phyloP scores from a whole-genome alignment of 2,113 vertebrate species.

The Colistium nudipinnis region DNA sequence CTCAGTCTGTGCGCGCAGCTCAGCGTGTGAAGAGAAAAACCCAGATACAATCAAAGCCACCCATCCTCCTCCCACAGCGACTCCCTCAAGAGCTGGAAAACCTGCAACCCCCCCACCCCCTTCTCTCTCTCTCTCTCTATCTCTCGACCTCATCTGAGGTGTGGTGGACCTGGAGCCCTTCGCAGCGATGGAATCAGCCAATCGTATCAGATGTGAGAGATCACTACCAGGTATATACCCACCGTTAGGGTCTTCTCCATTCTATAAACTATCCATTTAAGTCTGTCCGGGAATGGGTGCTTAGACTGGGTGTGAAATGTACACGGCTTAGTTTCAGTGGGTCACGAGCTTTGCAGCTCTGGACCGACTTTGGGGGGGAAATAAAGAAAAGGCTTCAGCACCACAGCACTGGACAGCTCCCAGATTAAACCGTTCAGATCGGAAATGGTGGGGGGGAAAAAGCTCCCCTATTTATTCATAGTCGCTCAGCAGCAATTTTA shows the following conservation, averaged over 20 bases:
- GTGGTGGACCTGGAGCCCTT: neutral
- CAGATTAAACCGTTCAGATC: neutral
- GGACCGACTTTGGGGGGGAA: neutral
- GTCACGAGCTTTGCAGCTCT: neutral
- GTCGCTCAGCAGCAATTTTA: neutral
- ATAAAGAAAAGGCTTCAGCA: slow-evolving; percentile 54
- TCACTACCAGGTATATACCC: too few relatives aligned
- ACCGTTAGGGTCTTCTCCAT: neutral
- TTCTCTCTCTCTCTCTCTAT: neutral
- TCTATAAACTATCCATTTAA: neutral
- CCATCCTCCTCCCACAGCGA: slow-evolving; percentile 73
- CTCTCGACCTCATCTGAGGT: neutral
- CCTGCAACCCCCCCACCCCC: slow-evolving; percentile 47
- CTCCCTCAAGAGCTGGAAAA: slow-evolving; percentile 59
- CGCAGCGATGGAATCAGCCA: neutral
- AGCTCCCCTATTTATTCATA: neutral
- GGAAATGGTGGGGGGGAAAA: neutral
- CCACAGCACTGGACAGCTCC: slow-evolving; percentile 69
- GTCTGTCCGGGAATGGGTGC: neutral
- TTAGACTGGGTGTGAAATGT: neutral
- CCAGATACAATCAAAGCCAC: slow-evolving; percentile 66
- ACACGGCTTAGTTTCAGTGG: neutral
- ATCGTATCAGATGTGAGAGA: too few relatives aligned
- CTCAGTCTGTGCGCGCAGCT: slow-evolving; percentile 54
- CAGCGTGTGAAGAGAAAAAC: slow-evolving; percentile 62